Conservation (phyloP, 1,140 invertebrate species). For the Prorops nasuta region DNA sequence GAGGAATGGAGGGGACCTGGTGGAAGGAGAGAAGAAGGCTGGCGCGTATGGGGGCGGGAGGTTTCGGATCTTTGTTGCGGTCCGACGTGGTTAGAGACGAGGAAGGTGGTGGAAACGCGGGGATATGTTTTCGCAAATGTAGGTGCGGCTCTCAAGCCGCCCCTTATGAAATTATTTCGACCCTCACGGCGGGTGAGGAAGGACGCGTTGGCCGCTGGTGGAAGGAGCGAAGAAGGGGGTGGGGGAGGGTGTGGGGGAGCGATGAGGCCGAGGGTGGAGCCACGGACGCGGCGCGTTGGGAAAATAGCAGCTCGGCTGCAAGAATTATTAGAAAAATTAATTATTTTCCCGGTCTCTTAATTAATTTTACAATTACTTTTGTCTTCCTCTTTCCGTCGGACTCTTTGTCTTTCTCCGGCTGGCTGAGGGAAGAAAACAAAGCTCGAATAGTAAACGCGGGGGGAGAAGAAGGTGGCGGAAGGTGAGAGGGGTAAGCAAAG, state of each 20-base stretch:
- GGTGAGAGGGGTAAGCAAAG: neutral
- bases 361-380: slow-evolving; percentile 54
- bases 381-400: slow-evolving; percentile 12
- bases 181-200: slow-evolving; percentile 27
- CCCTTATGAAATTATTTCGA: slow-evolving; percentile 54
- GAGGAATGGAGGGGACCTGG: slow-evolving; percentile 7
- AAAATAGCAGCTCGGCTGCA: slow-evolving; percentile 36
- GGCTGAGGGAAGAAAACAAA: neutral
- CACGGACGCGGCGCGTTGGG: slow-evolving; percentile 19
- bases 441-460: too few species aligned
- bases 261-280: neutral
- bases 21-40: slow-evolving; percentile 7
- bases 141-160: slow-evolving; percentile 51
- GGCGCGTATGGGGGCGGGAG: slow-evolving; percentile 12
- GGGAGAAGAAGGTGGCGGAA: neutral
- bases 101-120: slow-evolving; percentile 23
- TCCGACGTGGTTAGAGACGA: slow-evolving; percentile 38
- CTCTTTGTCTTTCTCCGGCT: neutral
- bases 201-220: slow-evolving; percentile 10
- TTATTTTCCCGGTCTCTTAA: slow-evolving; percentile 55
- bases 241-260: neutral
- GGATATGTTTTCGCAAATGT: slow-evolving; percentile 47
- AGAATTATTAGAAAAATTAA: slow-evolving; percentile 59
- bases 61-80: slow-evolving; percentile 47
- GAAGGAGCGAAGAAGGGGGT: slow-evolving; percentile 7